Percentiles rank a stretch among this genome's conserved stretches.
Conservation (phyloP, 2,113 vertebrate species). For the Oceanodroma tethys region DNA sequence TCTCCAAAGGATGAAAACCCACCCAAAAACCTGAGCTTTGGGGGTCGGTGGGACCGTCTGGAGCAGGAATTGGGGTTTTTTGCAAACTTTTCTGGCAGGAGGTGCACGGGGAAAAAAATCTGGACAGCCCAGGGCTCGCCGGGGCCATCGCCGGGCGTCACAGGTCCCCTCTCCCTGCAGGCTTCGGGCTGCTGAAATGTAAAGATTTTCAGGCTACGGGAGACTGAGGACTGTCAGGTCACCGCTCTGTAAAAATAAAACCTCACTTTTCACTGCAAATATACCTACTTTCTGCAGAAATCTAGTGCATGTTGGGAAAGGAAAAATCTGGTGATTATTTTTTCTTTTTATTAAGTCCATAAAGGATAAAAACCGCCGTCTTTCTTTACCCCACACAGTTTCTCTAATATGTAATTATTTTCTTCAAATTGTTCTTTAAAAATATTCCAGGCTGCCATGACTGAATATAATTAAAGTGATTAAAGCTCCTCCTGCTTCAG, state of each 20-base stretch:
- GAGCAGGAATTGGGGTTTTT: neutral
- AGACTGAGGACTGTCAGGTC: neutral
- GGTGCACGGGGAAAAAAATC: neutral
- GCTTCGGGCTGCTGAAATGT: neutral
- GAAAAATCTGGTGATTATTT: neutral
- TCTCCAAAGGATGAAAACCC: neutral
- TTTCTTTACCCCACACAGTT: neutral
- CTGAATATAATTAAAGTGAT: neutral
- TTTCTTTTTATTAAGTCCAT: neutral
- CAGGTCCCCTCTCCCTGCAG: neutral
- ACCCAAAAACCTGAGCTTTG: fast-evolving
- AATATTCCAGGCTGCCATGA: neutral
- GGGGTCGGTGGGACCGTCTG: fast-evolving
- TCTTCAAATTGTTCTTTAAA: neutral
- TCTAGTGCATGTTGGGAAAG: neutral
- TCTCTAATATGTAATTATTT: neutral
- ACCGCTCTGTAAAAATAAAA: neutral
- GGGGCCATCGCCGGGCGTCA: fast-evolving
- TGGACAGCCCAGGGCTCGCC: fast-evolving
- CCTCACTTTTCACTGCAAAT: neutral
- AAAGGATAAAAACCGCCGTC: fast-evolving
- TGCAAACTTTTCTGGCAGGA: neutral
- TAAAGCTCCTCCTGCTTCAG: neutral
- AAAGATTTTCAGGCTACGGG: neutral
- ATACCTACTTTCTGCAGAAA: neutral